Evolutionary conservation across 2,113 vertebrate species (phyloP), one percentile per base, ranked within the genome.

Genomic region (Aegotheles bennettii): DNA sequence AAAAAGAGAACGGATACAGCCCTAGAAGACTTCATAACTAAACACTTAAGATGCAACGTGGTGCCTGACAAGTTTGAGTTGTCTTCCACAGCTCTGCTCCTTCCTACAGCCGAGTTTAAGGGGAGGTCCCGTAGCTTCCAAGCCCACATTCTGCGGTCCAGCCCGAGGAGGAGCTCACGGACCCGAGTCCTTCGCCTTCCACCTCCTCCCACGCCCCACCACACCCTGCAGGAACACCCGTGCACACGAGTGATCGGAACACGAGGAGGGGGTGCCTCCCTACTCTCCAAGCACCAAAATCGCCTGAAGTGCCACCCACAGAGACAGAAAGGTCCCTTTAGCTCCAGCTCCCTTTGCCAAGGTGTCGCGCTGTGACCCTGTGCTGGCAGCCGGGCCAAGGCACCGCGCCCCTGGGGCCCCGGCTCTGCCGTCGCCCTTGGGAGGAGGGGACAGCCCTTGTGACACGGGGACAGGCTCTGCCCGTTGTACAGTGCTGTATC

Each of bases 401-500:
- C n/a, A n/a, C n/a, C n/a, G n/a, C n/a, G n/a, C n/a, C n/a, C n/a
- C n/a, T n/a, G n/a, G n/a, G n/a, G n/a, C n/a, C n/a, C n/a, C n/a
- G n/a, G n/a, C n/a, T n/a, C n/a, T n/a, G n/a, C n/a, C n/a, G n/a
- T n/a, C n/a, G n/a, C n/a, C n/a, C n/a, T n/a, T n/a, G n/a, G n/a
- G n/a, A n/a, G n/a, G n/a, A n/a, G n/a, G n/a, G n/a, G n/a, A n/a
- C n/a, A n/a, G n/a, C n/a, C n/a, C n/a, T n/a, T n/a, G n/a, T 3
- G 13, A 25, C 68, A 6, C 33, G 4, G 67, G 33, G 48, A 24
- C 74, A 7, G 25, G 3, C 33, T 1, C 18, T 2, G 51, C 24
- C 42, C 28, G 3, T 3, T 4, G 1, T 2, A 9, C 6, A 6
- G 2, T 12, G 42, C 2, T 3, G 1, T 5, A 70, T n/a, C 60